Evolutionary conservation across 2,888 invertebrate species (phyloP).

Genomic region (Capitulum mitella): DNA sequence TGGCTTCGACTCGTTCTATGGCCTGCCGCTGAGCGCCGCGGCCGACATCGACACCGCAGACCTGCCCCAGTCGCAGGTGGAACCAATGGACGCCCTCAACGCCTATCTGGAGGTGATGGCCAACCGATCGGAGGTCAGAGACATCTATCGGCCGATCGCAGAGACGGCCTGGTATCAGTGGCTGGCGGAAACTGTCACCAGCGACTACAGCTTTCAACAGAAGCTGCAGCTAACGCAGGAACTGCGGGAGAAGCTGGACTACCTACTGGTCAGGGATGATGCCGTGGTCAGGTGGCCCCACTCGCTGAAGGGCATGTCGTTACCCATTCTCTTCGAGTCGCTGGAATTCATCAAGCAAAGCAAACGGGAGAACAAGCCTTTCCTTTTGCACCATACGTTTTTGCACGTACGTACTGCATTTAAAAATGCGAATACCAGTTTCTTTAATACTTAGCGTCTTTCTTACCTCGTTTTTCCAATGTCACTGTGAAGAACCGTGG

Average conservation of each 20-base stretch:
- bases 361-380: background rate
- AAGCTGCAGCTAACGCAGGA: background rate
- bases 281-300: background rate
- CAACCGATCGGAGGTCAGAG: background rate
- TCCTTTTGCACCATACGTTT: background rate
- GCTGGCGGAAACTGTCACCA: background rate
- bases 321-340: background rate
- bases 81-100: background rate
- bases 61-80: background rate
- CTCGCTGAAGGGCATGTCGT: background rate
- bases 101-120: background rate
- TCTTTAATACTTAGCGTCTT: too few relatives aligned
- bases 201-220: background rate
- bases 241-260: background rate
- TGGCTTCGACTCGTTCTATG: slow-evolving; percentile 47
- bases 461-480: too few relatives aligned
- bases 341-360: background rate
- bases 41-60: background rate
- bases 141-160: background rate
- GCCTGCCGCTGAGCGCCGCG: slow-evolving; percentile 42
- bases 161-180: slow-evolving; percentile 9
- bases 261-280: background rate
- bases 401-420: background rate
- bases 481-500: too few relatives aligned
- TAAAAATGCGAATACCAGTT: too few relatives aligned